Base-by-base conservation (phyloP, 2,888 invertebrate species). In the Octonoba sinensis region DNA sequence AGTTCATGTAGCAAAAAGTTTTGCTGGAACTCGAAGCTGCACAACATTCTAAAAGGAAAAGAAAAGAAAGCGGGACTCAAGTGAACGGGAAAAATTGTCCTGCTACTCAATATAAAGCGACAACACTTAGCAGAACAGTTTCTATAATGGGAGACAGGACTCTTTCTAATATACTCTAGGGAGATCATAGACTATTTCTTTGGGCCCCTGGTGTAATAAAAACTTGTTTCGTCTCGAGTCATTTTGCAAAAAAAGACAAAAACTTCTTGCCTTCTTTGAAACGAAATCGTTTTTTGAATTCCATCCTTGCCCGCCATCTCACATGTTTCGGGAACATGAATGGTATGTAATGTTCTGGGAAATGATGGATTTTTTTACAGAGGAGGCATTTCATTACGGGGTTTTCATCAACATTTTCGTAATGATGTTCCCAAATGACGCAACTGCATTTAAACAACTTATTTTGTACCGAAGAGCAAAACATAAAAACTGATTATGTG, bases 41-140 rank as follows among this genome's bases (percentile, higher is more conserved):
- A 27, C 2, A 27, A 27, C 27, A 27, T 27, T 27, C 51, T 1
- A 18, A 20, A 18, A 51, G 49, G 56, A 16, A 66, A 60, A 75
- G 18, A 16, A 60, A 66, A 75, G 46, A 47, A 16, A 24, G 69
- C 54, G 44, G 59, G 47, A 75, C 16, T 49, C n/a, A 13, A 59
- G 59, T 20, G 15, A 59, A 44, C 22, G 47, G 47, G 44, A 67
- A 62, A 56, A 51, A 60, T 16, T 36, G 22, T 76, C 62, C 24
- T 54, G 47, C 18, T 60, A 67, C 69, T 76, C 76, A 69, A 76
- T 76, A 62, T 76, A 76, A 76, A 76, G 47, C 76, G 69, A 69
- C 76, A 76, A 69, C 76, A 69, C 62, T 76, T 76, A 69, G 69
- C 51, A 54, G 62, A 69, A 51, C 54, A 22, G 67, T 76, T 76